phyloP scores from a whole-genome alignment of 2,888 invertebrate species.

The Cerceris ruficornis region DNA sequence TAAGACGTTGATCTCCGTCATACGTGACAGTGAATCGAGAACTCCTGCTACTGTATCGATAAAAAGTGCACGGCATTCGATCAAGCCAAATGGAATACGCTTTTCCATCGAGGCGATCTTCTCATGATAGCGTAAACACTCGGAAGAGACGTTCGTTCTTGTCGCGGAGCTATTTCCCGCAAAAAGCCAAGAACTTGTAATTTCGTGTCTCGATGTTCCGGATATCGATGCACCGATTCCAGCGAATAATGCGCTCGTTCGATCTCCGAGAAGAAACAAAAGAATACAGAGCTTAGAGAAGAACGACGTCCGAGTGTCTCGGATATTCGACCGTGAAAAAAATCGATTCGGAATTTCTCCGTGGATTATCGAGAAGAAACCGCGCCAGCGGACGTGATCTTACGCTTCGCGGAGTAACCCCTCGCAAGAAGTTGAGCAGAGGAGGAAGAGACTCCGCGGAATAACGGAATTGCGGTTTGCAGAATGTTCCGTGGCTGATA shows the following conservation, averaged over 20 bases:
- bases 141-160: constrained; percentile 17
- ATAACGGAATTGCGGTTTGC: constrained; percentile 44
- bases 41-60: no score
- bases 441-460: constrained; percentile 23
- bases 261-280: constrained; percentile 4
- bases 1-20: no score
- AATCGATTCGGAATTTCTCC: constrained; percentile 53
- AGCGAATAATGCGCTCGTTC: constrained; percentile 37
- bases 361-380: constrained; percentile 55
- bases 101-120: constrained; percentile 8
- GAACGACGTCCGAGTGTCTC: background rate
- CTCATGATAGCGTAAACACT: constrained; percentile 32
- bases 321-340: constrained; percentile 29
- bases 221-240: constrained; percentile 40
- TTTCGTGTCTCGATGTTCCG: constrained; percentile 34
- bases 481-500: constrained; percentile 41
- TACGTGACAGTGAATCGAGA: no score
- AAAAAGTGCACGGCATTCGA: background rate
- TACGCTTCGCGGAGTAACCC: constrained; percentile 37
- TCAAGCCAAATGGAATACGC: background rate
- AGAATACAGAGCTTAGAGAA: background rate
- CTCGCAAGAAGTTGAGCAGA: constrained; percentile 28
- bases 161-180: background rate
- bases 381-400: constrained; percentile 49
- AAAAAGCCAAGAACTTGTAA: constrained; percentile 16